These are phyloP conservation scores for Ophion costatus DNA, from an alignment of 2,888 invertebrate species.

Conservation along the genomic window DNA sequence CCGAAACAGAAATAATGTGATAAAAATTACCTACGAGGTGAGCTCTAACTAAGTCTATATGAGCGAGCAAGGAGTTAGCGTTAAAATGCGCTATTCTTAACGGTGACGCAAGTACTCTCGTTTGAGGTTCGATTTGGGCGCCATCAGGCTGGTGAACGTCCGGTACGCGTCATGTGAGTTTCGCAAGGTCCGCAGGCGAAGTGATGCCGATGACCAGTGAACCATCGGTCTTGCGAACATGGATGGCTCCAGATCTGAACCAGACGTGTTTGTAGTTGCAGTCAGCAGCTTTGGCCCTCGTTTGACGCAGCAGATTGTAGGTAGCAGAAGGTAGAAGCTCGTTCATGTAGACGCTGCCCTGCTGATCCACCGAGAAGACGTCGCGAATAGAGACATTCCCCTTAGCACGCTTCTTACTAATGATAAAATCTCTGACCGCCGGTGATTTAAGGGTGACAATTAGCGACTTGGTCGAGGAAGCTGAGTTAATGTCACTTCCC, in stretches of 20 bases:
- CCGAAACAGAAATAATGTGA: no score
- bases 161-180: neutral
- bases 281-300: conserved; percentile 12
- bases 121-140: neutral
- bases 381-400: neutral
- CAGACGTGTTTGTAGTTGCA: conserved; percentile 16
- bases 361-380: neutral
- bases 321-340: conserved; percentile 4
- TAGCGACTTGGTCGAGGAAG: neutral
- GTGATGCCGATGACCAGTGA: neutral
- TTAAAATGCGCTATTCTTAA: no score
- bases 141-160: neutral
- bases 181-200: no score
- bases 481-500: neutral
- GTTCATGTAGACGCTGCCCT: neutral
- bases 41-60: no score
- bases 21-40: no score
- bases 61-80: no score
- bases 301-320: neutral
- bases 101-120: no score
- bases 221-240: neutral
- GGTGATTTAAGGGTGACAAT: neutral
- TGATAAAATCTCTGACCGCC: neutral
- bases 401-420: neutral
- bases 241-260: neutral